A percentile compares a stretch with the other conserved stretches of the same genome.
Evolutionary conservation across 1,140 invertebrate genomes (phyloP).

Genomic region (Glomeris maerens): DNA sequence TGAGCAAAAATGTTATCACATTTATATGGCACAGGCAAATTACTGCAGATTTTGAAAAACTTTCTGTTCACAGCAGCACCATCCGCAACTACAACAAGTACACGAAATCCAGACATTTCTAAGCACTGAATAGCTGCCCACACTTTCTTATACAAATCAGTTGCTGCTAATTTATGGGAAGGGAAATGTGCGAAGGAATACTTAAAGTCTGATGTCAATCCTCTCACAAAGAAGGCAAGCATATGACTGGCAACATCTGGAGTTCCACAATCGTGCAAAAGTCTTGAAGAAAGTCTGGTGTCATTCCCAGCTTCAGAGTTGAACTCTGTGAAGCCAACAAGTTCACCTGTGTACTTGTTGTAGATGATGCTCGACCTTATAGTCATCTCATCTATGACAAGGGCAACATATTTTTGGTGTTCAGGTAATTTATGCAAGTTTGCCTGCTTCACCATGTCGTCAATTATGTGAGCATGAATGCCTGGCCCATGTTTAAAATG

Average conservation of each 20-base stretch:
- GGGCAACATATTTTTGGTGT: neutral
- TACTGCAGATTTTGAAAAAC: neutral
- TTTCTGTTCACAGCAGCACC: neutral
- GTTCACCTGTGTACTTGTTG: constrained; percentile 3
- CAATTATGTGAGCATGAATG: neutral
- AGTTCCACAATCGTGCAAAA: too few relatives aligned
- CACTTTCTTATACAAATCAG: neutral
- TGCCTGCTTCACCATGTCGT: neutral
- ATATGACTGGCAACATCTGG: neutral
- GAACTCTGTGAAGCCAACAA: constrained; percentile 3
- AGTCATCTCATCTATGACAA: neutral
- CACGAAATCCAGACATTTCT: neutral
- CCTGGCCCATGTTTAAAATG: neutral
- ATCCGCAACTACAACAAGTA: constrained; percentile 2
- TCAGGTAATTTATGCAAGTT: neutral
- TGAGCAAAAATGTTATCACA: neutral
- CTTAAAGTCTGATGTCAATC: neutral
- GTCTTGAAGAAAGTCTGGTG: too few relatives aligned
- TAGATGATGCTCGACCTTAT: neutral
- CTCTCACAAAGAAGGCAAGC: constrained; percentile 5
- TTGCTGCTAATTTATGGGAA: neutral
- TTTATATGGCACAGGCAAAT: constrained; percentile 2
- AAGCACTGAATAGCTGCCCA: constrained; percentile 2
- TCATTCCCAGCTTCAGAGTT: neutral
- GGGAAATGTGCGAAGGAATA: constrained; percentile 3